Conservation (phyloP, 2,888 invertebrate genomes). For the Diaperis boleti region DNA sequence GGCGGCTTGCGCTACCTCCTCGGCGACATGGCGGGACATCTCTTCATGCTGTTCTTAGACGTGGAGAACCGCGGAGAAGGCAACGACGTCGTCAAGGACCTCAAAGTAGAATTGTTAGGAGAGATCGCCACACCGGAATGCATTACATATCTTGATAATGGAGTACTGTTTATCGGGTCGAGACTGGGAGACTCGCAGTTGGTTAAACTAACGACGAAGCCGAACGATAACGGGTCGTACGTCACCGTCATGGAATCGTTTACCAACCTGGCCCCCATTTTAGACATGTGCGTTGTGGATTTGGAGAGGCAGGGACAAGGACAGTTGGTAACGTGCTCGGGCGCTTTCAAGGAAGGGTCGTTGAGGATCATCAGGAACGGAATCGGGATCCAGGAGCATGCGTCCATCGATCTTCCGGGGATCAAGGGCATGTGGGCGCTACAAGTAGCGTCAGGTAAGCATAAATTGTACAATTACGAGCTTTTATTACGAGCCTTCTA, state of each 20-base stretch:
- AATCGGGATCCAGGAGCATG: conserved; percentile 98
- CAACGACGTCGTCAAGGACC: conserved; percentile 83
- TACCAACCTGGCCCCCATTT: conserved; percentile 96
- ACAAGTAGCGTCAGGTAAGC: conserved; percentile 74
- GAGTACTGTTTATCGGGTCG: conserved; percentile 96
- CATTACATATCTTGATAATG: conserved; percentile 97
- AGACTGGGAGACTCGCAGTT: conserved; percentile 97
- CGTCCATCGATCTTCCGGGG: conserved; percentile 95
- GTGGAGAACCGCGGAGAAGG: conserved; percentile 84
- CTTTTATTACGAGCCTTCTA: too few relatives aligned
- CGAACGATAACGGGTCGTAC: conserved; percentile 89
- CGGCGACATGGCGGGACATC: conserved; percentile 94
- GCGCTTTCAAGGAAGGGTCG: conserved; percentile 97
- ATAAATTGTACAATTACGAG: not conserved
- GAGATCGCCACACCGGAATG: conserved; percentile 96
- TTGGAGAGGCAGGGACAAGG: conserved; percentile 97
- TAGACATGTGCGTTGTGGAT: conserved; percentile 98
- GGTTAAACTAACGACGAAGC: conserved; percentile 85
- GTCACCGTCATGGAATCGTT: conserved; percentile 96
- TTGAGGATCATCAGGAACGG: conserved; percentile 97
- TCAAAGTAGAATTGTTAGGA: conserved; percentile 92
- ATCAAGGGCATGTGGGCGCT: conserved; percentile 99
- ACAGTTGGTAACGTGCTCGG: conserved; percentile 97
- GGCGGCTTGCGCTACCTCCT: conserved; percentile 91
- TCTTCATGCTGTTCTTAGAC: conserved; percentile 96